Evolutionary conservation across 2,888 invertebrate genomes (phyloP).

Genomic region (Abrostola tripartita): DNA sequence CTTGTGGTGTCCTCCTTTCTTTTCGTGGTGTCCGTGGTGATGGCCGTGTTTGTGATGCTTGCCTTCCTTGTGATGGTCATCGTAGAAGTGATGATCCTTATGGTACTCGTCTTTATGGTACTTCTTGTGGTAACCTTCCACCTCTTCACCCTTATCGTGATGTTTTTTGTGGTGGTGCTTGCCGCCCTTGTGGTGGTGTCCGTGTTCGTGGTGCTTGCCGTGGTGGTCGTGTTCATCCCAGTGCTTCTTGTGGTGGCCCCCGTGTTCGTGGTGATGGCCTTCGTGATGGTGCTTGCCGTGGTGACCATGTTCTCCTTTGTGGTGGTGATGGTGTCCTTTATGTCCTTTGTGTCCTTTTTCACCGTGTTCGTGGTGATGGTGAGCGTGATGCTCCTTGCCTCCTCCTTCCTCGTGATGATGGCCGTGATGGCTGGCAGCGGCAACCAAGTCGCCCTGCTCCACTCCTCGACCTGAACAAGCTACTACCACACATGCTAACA

Average conservation of each 20-base stretch:
- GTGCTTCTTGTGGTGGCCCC: conserved; percentile 93
- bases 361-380: conserved; percentile 91
- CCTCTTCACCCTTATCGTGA: conserved; percentile 95
- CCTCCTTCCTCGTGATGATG: conserved; percentile 90
- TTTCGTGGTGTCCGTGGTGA: conserved; percentile 93
- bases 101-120: conserved; percentile 96
- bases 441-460: conserved; percentile 80
- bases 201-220: conserved; percentile 93
- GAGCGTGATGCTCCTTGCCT: conserved; percentile 90
- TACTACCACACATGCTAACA: conserved; percentile 76
- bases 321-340: conserved; percentile 92
- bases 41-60: conserved; percentile 94
- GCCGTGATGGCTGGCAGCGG: conserved; percentile 84
- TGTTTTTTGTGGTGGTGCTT: conserved; percentile 94
- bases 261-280: conserved; percentile 92
- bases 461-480: conserved; percentile 78
- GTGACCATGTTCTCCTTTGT: conserved; percentile 93
- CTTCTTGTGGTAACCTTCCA: conserved; percentile 95
- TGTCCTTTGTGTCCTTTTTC: conserved; percentile 94
- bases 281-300: conserved; percentile 93
- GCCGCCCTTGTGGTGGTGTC: conserved; percentile 93
- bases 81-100: conserved; percentile 96
- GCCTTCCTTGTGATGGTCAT: conserved; percentile 94
- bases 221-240: conserved; percentile 93
- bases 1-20: conserved; percentile 93